Base-by-base conservation (phyloP, 2,113 vertebrate species). In the Neogale vison region DNA sequence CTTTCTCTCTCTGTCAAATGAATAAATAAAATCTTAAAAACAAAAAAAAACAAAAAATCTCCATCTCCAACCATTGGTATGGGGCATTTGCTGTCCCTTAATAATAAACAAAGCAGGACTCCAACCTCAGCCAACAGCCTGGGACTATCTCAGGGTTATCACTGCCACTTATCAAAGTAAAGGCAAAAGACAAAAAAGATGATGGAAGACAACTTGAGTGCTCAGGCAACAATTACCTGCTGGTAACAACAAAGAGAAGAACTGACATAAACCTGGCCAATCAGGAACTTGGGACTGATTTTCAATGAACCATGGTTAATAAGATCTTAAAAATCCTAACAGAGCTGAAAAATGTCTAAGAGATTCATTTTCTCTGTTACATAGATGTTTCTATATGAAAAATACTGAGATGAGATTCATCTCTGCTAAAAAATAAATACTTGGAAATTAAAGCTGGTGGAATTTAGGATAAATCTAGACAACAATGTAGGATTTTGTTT, bases 341-440 rank as follows among this genome's bases (percentile, higher is more conserved):
- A 26, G 17, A 92, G 74, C 17, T 74, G 42, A 88, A 17, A 67
- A 87, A 85, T 4, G 18, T 23, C 45, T 74, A 83, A 61, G 7
- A 95, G 77, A 93, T 34, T 95, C 23, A 95, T 55, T 52, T 31
- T 84, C 52, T 83, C 74, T 95, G 45, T 52, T 93, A 4, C 42
- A 61, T 47, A 92, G 94, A 85, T 74, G 67, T 23, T 52, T 93
- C 24, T 83, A 36, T 50, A 15, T 26, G 42, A 29, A 95, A 95
- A 67, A 92, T 23, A 74, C 8, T 74, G 11, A 88, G 34, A 74
- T 47, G 13, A 81, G 39, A 10, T 79, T 90, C 14, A 42, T 65
- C 7, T 50, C 61, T 50, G 31, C 34, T 82, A 18, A 88, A 92
- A 81, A 97, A 95, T 45, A 80, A 80, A 93, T 77, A 81, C n/a